phyloP scores from a whole-genome alignment of 2,888 invertebrate species.

The Prosopocoilus inquinatus region DNA sequence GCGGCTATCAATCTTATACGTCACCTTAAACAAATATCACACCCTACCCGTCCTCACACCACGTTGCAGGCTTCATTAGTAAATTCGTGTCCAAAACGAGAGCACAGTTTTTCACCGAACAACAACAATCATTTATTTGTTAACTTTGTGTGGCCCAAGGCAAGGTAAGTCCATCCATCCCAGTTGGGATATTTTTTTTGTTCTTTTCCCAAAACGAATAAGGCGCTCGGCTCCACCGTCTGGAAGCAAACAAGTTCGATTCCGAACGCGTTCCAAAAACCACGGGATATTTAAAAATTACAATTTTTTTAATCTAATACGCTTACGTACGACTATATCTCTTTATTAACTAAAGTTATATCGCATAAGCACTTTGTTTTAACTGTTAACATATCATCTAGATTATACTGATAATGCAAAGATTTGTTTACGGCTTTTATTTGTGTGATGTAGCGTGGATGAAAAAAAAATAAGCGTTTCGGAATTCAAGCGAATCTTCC shows the following conservation, averaged over 20 bases:
- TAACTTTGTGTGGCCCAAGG: neutral
- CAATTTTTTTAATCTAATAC: too few species aligned
- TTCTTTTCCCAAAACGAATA: neutral
- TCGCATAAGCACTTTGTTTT: constrained; percentile 19
- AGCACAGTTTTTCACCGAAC: neutral
- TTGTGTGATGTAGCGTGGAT: neutral
- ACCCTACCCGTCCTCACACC: neutral
- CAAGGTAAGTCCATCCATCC: too few species aligned
- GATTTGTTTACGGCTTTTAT: constrained; percentile 10
- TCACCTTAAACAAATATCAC: constrained; percentile 2
- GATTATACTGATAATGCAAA: constrained; percentile 20
- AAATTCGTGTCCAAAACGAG: neutral
- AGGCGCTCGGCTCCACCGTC: neutral
- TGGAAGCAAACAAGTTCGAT: neutral
- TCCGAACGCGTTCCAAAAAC: too few species aligned
- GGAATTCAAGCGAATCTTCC: neutral
- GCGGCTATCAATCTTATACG: constrained; percentile 3
- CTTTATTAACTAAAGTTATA: constrained; percentile 17
- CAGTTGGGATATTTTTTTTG: neutral
- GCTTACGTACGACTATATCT: constrained; percentile 3
- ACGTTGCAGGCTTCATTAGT: neutral
- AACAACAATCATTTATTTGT: neutral
- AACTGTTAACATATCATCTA: constrained; percentile 21
- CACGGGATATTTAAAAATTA: too few species aligned
- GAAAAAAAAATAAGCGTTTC: neutral